Evolutionary conservation across 1,140 invertebrate genomes (phyloP), one percentile per base, ranked within the genome.

Genomic region (Adoxophyes honmai): DNA sequence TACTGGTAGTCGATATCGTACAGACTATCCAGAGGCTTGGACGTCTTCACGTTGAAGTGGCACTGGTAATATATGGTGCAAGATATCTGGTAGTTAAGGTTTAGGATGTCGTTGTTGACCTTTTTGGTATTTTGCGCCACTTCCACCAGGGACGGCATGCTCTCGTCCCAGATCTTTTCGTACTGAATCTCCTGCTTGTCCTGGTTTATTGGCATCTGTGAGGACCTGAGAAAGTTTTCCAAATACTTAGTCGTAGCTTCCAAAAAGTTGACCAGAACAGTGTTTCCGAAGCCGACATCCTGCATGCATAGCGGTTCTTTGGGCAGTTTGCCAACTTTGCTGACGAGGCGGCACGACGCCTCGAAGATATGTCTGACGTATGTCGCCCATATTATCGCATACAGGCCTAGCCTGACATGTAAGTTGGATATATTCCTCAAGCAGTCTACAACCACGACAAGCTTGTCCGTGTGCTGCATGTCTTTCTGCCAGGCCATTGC

Each of bases 311-410:
- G 89, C 64, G 94, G 91, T 72, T 97, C 96, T 85, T 96, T 97
- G 0, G 96, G 96, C 53, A 96, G 83, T 87, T 95, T 96, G 8
- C 96, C 96, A 8, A 95, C 92, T 89, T 97, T 98, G 67, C 98
- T 96, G 36, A 98, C 94, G 1, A 98, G 86, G 69, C 94, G 93
- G 14, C 93, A 93, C 14, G 92, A 88, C 0, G 91, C 87, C 88
- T 96, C 94, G 73, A 97, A 93, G 16, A 92, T 89, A 73, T 94
- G 93, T 69, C 93, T 93, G 15, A 97, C 81, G 73, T 96, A 96
- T 54, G 95, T 94, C 48, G 94, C 94, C 97, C 97, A 99, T 60
- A 98, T 90, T 70, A 98, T 91, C 59, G 92, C 93, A 70, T 94
- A 96, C 6, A 97, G 90, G 71, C 95, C 95, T 67, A 94, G 92